Evolutionary conservation across 37 sponge, comb jelly and placozoan genomes (phyloP).

Genomic region (Beroe ovata): DNA sequence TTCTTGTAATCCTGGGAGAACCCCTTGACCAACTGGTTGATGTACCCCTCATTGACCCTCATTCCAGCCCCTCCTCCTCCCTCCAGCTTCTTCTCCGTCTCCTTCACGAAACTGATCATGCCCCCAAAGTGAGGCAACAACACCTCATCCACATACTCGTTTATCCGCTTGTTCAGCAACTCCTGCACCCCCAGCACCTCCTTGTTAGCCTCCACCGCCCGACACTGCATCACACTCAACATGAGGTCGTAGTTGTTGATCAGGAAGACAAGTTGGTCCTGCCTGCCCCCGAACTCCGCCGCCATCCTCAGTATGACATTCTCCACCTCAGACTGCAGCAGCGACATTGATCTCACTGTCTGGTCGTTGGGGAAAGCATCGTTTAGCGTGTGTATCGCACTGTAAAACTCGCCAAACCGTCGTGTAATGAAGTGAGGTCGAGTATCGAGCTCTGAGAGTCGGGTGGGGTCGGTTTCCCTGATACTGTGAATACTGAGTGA

Average conservation of each 20-base stretch:
- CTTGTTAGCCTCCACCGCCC: constrained; percentile 79
- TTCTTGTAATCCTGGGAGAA: constrained; percentile 90
- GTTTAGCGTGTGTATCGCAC: constrained; percentile 89
- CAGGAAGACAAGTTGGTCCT: constrained; percentile 96
- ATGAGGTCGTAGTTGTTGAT: constrained; percentile 99
- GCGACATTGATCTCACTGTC: constrained; percentile 75
- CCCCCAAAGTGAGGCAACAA: constrained; percentile 93
- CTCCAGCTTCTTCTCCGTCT: constrained; percentile 83
- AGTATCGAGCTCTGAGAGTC: constrained; percentile 86
- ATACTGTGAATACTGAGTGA: constrained; percentile 87
- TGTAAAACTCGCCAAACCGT: constrained; percentile 96
- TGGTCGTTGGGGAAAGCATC: constrained; percentile 84
- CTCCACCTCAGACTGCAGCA: constrained; percentile 90
- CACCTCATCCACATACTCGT: constrained; percentile 95
- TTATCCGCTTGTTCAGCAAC: constrained; percentile 82
- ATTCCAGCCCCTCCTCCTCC: constrained; percentile 70
- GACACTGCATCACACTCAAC: constrained; percentile 82
- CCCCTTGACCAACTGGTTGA: constrained; percentile 85
- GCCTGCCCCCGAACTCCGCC: constrained; percentile 88
- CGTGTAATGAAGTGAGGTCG: constrained; percentile 96
- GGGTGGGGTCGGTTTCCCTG: constrained; percentile 79
- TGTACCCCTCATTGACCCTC: constrained; percentile 74
- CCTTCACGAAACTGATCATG: constrained; percentile 90
- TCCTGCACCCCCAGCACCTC: constrained; percentile 86
- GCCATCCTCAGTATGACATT: constrained; percentile 92